Evolutionary conservation across 2,888 invertebrate genomes (phyloP), one percentile per base, ranked within the genome.

Genomic region (Julus scanicus): DNA sequence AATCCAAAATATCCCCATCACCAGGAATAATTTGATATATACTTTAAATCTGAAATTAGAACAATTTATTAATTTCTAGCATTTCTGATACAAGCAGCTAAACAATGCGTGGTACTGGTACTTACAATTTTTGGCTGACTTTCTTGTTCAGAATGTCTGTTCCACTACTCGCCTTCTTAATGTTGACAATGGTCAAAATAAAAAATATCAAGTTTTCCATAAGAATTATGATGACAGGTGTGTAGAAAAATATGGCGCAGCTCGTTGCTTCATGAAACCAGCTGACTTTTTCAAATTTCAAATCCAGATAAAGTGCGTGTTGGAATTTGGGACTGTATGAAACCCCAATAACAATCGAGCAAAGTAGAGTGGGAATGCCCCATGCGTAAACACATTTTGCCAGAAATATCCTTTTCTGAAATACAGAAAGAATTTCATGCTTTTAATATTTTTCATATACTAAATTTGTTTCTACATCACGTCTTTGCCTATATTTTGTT

Each of bases 101-200:
- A 83, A 3, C 17, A 29, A 13, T 39, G 13, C 83, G 29, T 11
- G 11, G 8, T 83, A 11, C 3, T 40, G 57, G 9, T 80, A 89
- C 86, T 89, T 88, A 89, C 89, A 89, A 17, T 29, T 89, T 88
- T 48, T 85, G 63, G 71, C 84, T 80, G 20, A 71, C 71, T 85
- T 87, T 88, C 49, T 71, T 88, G 80, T 89, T 89, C 63, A 84
- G 87, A 20, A 88, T 80, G n/a, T 49, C 48, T 13, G 84, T 87
- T 9, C 57, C 88, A 8, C 84, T 48, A 48, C 87, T 80, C 17
- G 85, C 63, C 17, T 53, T 29, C 44, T 87, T 40, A 17, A 89
- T n/a, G 44, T 71, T 89, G 37, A 29, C 13, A 11, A 89, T 86
- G 15, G 89, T 89, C 85, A 89, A 48, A n/a, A 87, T 84, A 85